Conservation (phyloP, 2,888 invertebrate species). For the Phania funesta region DNA sequence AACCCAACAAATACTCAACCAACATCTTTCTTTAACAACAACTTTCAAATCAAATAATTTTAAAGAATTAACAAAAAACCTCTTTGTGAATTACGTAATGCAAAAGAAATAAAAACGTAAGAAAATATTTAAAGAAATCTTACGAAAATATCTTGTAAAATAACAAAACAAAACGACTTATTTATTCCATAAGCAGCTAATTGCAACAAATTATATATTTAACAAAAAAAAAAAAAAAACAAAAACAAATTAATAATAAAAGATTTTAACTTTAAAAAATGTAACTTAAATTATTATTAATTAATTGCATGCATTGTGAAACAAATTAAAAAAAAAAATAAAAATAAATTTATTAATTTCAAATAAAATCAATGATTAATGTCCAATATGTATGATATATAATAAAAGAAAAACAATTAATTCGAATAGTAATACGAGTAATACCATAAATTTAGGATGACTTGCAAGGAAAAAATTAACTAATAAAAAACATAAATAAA, state of each 20-base stretch:
- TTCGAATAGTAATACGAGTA: constrained; percentile 34
- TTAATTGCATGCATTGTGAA: constrained; percentile 60
- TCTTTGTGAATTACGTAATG: constrained; percentile 54
- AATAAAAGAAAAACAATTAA: constrained; percentile 44
- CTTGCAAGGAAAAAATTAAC: constrained; percentile 62
- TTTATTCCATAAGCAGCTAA: constrained; percentile 62
- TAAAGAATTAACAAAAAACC: constrained; percentile 39
- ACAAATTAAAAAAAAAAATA: constrained; percentile 31
- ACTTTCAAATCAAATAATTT: constrained; percentile 31
- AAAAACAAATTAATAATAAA: neutral
- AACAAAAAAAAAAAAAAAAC: constrained; percentile 3
- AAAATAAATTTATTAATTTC: constrained; percentile 42
- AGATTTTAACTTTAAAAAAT: constrained; percentile 57
- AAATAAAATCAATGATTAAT: constrained; percentile 53
- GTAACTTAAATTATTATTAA: constrained; percentile 54
- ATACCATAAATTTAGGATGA: constrained; percentile 59
- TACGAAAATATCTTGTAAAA: constrained; percentile 43
- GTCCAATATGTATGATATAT: constrained; percentile 63
- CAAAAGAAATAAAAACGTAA: neutral
- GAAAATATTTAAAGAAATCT: constrained; percentile 8
- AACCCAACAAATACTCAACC: constrained; percentile 38
- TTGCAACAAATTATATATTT: constrained; percentile 28
- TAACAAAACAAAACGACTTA: constrained; percentile 56
- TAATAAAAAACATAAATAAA: constrained; percentile 46
- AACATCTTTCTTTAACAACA: constrained; percentile 35